A percentile compares a stretch with the other conserved stretches of the same genome.
Evolutionary conservation across 2,888 invertebrate species (phyloP).

Genomic region (Ptycholaimellus sp.): DNA sequence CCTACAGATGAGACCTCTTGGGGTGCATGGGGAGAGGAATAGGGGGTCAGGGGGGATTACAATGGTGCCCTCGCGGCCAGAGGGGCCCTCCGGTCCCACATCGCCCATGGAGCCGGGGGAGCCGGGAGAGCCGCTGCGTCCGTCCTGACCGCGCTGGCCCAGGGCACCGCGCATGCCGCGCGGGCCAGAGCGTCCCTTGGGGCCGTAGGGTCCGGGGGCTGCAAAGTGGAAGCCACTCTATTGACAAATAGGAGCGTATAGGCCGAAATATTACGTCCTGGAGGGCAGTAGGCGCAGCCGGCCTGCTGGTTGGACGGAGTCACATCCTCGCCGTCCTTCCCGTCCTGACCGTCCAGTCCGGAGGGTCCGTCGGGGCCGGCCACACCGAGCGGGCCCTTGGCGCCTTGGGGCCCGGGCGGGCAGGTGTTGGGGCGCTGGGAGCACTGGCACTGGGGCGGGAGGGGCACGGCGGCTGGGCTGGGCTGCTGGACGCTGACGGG

Average conservation of each 20-base stretch:
- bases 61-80: background rate
- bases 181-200: background rate
- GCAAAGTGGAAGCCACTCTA: no score
- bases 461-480: background rate
- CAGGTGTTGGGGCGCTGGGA: background rate
- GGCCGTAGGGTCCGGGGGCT: no score
- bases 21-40: no score
- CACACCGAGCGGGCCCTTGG: slow-evolving; percentile 2
- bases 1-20: no score
- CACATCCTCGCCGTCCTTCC: no score
- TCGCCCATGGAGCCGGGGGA: slow-evolving; percentile 1
- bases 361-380: background rate
- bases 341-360: background rate
- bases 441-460: no score
- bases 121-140: background rate
- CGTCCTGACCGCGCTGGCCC: background rate
- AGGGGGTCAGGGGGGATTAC: no score
- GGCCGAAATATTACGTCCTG: no score
- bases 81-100: background rate
- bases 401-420: background rate
- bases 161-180: slow-evolving; percentile 1
- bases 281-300: no score
- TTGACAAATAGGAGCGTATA: no score
- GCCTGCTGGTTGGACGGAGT: no score
- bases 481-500: background rate